Evolutionary conservation across 2,888 invertebrate genomes (phyloP), one percentile per base, ranked within the genome.

Genomic region (Phortica okadai): DNA sequence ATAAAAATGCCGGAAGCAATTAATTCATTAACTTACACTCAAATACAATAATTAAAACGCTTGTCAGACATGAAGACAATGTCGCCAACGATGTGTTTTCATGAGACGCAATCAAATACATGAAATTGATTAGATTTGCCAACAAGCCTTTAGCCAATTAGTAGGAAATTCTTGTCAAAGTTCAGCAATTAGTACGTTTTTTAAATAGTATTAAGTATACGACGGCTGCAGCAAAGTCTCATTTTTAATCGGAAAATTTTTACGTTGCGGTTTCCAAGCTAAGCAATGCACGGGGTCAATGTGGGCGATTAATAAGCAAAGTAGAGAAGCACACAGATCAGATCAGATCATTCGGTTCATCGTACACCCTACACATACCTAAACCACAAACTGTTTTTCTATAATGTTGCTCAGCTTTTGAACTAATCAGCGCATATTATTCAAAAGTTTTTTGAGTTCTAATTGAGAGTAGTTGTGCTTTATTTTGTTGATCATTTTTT

Each of bases 1-100:
- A 25, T 72, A 33, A 62, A 72, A 72, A 72, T 72, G 70, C 70
- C 70, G 70, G 70, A 72, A 72, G 54, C 54, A n/a, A 56, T 72
- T 72, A 72, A 72, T 56, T 56, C 70, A 56, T 33, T 62, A 25
- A 11, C 6, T 50, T 11, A 50, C 2, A 11, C 8, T 50, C 14
- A 50, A 50, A 11, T 50, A 50, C 50, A 8, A 14, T 6, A 50
- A 50, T 50, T 14, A 14, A 50, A 50, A 50, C 50, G 14, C 50
- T 50, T 50, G 50, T 5, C 50, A 6, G 50, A 50, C 50, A 50
- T 6, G 1, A 50, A 50, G 14, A 33, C 33, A 33, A 33, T 33
- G 33, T 33, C 33, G 50, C 8, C 50, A 14, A 50, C 50, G 50
- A 2, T 50, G 50, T 50, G 14, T 50, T 50, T 33, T 33, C 33